Evolutionary conservation across 2,113 vertebrate genomes (phyloP).

Genomic region (Cynopterus brachyotis): DNA sequence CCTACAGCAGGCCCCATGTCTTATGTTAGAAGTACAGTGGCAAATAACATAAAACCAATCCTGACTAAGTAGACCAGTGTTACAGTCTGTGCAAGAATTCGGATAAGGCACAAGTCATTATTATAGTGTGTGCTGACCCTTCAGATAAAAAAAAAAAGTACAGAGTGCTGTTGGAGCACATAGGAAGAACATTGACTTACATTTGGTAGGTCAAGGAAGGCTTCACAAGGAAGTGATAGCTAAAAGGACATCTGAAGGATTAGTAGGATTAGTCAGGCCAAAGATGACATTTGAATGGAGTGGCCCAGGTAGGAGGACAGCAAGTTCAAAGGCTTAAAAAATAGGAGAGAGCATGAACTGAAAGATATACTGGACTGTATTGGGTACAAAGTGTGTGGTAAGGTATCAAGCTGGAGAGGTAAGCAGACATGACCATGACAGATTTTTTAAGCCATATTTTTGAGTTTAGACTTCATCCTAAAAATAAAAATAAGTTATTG

Average conservation of each 20-base stretch:
- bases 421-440: not conserved
- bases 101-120: not conserved
- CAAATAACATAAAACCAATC: not conserved
- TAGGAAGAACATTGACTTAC: not conserved
- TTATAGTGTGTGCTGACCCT: not conserved
- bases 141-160: not conserved
- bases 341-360: not conserved
- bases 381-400: not conserved
- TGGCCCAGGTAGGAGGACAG: not conserved
- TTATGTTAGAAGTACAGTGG: not conserved
- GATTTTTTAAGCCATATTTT: not conserved
- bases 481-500: not conserved
- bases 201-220: not conserved
- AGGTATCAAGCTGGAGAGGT: not conserved
- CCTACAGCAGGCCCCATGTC: not conserved
- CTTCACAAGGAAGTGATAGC: not conserved
- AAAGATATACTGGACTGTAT: not conserved
- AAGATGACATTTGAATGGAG: not conserved
- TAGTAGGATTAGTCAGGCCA: not conserved
- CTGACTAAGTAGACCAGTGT: not conserved
- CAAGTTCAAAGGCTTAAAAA: not conserved
- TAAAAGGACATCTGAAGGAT: not conserved
- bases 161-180: not conserved
- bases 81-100: not conserved
- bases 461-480: conserved; percentile 1